phyloP scores from a whole-genome alignment of 1,140 invertebrate species.

The Tetranychus cinnabarinus region DNA sequence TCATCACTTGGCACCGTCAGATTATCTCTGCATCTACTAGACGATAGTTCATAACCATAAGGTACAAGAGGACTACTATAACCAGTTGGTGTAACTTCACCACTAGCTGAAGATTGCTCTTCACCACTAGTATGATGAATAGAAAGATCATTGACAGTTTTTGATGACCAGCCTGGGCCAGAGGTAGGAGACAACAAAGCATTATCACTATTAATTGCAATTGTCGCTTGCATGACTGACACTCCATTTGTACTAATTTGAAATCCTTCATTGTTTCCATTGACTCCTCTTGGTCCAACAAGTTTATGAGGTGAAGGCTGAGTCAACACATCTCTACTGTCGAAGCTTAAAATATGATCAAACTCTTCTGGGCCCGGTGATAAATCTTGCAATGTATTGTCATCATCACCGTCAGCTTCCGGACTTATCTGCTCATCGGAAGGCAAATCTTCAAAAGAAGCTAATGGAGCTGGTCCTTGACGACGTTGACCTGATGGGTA shows the following conservation, averaged over 20 bases:
- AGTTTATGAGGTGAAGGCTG: too few relatives aligned
- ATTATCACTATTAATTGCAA: too few relatives aligned
- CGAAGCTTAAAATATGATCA: neutral
- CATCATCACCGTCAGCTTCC: neutral
- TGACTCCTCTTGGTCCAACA: too few relatives aligned
- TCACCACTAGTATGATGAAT: too few relatives aligned
- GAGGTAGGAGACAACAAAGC: too few relatives aligned
- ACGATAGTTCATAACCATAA: neutral
- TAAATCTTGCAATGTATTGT: neutral
- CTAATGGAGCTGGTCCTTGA: conserved; percentile 21
- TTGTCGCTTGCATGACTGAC: too few relatives aligned
- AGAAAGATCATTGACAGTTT: too few relatives aligned
- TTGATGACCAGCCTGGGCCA: too few relatives aligned
- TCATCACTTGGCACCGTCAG: neutral
- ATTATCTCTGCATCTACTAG: neutral
- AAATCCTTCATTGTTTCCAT: too few relatives aligned
- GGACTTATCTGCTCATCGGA: conserved; percentile 5
- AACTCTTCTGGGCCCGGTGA: neutral
- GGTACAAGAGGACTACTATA: neutral
- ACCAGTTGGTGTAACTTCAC: neutral
- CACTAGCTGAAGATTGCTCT: neutral
- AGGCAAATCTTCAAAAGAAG: conserved; percentile 59
- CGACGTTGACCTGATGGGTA: neutral
- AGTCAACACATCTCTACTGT: neutral
- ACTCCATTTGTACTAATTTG: too few relatives aligned